Conservation (phyloP, 1,140 invertebrate genomes). For the Anthonomus grandis region DNA sequence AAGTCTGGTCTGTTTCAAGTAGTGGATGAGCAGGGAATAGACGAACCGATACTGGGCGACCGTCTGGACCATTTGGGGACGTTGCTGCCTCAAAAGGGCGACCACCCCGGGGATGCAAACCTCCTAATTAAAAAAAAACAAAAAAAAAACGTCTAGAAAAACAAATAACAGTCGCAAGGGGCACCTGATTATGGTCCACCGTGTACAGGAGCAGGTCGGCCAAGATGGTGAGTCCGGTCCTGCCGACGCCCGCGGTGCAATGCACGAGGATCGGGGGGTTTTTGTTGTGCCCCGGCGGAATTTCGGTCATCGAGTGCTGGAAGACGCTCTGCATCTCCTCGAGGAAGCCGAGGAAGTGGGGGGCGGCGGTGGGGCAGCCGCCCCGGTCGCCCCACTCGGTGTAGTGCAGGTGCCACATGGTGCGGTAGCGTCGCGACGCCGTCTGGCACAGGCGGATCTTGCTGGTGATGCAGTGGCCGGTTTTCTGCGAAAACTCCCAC, state of each 20-base stretch:
- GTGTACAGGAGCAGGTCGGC: conserved; percentile 78
- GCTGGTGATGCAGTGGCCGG: conserved; percentile 58
- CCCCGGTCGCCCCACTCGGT: conserved; percentile 73
- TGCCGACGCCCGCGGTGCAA: conserved; percentile 67
- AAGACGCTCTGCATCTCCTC: conserved; percentile 82
- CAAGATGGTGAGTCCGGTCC: conserved; percentile 74
- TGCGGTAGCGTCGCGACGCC: conserved; percentile 55
- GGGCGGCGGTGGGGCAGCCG: conserved; percentile 51
- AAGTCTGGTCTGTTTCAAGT: conserved; percentile 79
- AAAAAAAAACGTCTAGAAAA: neutral
- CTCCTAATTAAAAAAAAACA: conserved; percentile 55
- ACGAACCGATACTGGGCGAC: conserved; percentile 86
- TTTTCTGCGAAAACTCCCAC: conserved; percentile 61
- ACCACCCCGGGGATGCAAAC: conserved; percentile 75
- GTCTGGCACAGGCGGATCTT: conserved; percentile 58
- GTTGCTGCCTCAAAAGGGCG: conserved; percentile 71
- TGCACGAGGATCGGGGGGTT: conserved; percentile 69
- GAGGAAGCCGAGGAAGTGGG: conserved; percentile 62
- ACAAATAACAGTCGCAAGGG: conserved; percentile 13
- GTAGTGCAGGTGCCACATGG: conserved; percentile 80
- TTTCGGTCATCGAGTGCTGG: conserved; percentile 65
- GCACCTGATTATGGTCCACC: conserved; percentile 82
- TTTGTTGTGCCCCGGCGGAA: conserved; percentile 63
- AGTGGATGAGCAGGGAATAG: conserved; percentile 79
- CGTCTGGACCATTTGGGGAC: conserved; percentile 83